phyloP scores from a whole-genome alignment of 2,888 invertebrate species.

The Gnatocerus cornutus region DNA sequence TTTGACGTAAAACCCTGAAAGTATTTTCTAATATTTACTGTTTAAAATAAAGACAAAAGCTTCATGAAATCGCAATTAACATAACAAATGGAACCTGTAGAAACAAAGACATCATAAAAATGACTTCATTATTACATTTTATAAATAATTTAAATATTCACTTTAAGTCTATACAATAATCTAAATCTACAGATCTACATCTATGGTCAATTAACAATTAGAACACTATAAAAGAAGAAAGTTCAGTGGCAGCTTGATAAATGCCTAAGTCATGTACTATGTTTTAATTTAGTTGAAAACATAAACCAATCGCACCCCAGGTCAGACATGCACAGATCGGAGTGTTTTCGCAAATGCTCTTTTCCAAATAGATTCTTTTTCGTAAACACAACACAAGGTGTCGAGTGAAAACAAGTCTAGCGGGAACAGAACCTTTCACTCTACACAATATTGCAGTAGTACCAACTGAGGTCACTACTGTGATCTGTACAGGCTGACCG shows the following conservation, averaged over 20 bases:
- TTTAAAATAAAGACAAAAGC: constrained; percentile 44
- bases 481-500: constrained; percentile 58
- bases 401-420: constrained; percentile 70
- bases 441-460: constrained; percentile 68
- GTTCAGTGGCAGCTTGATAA: constrained; percentile 53
- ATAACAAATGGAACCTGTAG: constrained; percentile 38
- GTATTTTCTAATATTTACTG: constrained; percentile 36
- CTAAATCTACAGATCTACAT: constrained; percentile 48
- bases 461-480: constrained; percentile 54
- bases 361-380: constrained; percentile 86
- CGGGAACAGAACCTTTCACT: constrained; percentile 66
- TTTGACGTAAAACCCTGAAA: background rate
- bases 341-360: constrained; percentile 93
- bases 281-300: constrained; percentile 1
- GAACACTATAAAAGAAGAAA: constrained; percentile 46
- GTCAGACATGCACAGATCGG: constrained; percentile 73
- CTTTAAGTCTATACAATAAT: constrained; percentile 58
- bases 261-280: constrained; percentile 49
- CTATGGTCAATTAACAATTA: constrained; percentile 47
- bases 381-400: constrained; percentile 91
- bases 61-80: constrained; percentile 32
- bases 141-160: constrained; percentile 60
- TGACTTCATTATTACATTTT: constrained; percentile 43
- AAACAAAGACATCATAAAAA: constrained; percentile 40
- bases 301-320: constrained; percentile 27